phyloP scores from a whole-genome alignment of 92 coral and sea anemone genomes.

The Palythoa caribaeorum region DNA sequence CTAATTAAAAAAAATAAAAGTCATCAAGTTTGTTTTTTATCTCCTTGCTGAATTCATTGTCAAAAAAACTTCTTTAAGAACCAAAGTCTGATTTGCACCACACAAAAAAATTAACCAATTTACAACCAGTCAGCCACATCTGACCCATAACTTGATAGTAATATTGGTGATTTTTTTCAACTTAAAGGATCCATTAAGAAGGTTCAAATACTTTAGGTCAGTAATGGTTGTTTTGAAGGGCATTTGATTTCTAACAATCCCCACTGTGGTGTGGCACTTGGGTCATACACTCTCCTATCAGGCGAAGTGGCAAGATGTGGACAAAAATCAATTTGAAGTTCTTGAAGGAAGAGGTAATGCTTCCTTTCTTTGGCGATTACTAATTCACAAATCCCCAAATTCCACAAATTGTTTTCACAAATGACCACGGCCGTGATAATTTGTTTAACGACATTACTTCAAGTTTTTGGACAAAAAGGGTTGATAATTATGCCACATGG shows the following conservation, averaged over 20 bases:
- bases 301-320: constrained; percentile 50
- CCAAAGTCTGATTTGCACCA: constrained; percentile 53
- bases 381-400: no score
- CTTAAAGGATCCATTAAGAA: background rate
- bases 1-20: constrained; percentile 47
- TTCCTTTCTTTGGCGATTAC: no score
- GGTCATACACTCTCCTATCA: constrained; percentile 48
- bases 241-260: constrained; percentile 32
- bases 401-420: no score
- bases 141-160: constrained; percentile 64
- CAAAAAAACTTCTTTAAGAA: constrained; percentile 32
- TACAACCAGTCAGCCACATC: constrained; percentile 48
- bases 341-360: no score
- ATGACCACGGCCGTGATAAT: no score
- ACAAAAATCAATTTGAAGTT: no score
- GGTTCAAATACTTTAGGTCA: background rate
- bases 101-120: constrained; percentile 62
- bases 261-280: background rate
- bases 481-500: constrained; percentile 39
- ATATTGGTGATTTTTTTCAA: constrained; percentile 18
- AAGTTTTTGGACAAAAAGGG: no score
- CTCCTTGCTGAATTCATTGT: constrained; percentile 15
- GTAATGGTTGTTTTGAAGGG: background rate
- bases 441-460: no score
- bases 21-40: constrained; percentile 56